Evolutionary conservation across 2,113 vertebrate genomes (phyloP).

Genomic region (Lophura nycthemera): DNA sequence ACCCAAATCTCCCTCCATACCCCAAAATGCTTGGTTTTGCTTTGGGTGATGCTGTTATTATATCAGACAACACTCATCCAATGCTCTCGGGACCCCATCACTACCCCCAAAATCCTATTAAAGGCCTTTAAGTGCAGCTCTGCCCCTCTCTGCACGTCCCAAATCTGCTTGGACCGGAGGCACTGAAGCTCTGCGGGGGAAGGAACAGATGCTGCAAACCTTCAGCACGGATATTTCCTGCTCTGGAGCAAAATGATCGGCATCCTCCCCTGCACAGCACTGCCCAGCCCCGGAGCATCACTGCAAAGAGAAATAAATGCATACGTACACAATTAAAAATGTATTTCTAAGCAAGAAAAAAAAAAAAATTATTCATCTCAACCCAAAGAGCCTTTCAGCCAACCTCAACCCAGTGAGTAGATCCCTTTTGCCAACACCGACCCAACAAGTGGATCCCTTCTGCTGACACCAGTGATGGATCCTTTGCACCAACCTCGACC

Average conservation of each 20-base stretch:
- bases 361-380: too few species aligned
- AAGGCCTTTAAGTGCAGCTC: not conserved
- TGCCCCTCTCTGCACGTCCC: not conserved
- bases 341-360: too few species aligned
- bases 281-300: not conserved
- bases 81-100: not conserved
- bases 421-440: too few species aligned
- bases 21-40: not conserved
- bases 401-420: too few species aligned
- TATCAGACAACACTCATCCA: too few species aligned
- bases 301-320: not conserved
- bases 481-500: too few species aligned
- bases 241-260: not conserved
- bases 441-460: too few species aligned
- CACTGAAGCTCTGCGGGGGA: not conserved
- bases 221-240: not conserved
- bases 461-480: too few species aligned
- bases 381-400: too few species aligned
- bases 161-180: not conserved
- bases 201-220: not conserved
- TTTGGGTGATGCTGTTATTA: not conserved
- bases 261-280: not conserved
- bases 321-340: too few species aligned
- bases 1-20: not conserved
- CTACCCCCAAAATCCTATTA: rapidly evolving